Conservation (phyloP, 2,888 invertebrate species). For the Andrena camellia region DNA sequence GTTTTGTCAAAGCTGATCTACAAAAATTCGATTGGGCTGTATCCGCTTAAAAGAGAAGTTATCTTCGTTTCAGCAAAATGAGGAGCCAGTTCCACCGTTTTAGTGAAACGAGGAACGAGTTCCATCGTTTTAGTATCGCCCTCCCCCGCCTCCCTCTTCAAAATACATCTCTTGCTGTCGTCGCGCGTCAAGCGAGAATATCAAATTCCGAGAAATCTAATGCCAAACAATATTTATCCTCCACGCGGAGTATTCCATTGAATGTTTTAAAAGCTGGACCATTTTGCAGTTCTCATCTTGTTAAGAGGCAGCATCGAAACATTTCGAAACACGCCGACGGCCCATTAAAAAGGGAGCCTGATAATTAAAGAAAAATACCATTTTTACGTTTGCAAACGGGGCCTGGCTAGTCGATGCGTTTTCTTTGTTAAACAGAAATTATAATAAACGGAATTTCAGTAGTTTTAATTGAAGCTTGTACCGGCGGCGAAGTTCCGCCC, state of each 20-base stretch:
- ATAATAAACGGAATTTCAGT: conserved; percentile 55
- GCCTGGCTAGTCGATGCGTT: conserved; percentile 23
- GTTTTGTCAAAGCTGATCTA: too few species aligned
- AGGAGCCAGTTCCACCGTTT: too few species aligned
- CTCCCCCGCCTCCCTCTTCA: too few species aligned
- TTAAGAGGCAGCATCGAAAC: conserved; percentile 39
- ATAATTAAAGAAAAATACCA: conserved; percentile 53
- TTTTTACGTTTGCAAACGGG: conserved; percentile 39
- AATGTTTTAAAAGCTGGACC: neutral
- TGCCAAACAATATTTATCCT: neutral
- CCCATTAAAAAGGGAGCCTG: conserved; percentile 36
- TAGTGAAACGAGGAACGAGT: too few species aligned
- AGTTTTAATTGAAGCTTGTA: conserved; percentile 56
- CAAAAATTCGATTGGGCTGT: too few species aligned
- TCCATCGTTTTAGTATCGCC: too few species aligned
- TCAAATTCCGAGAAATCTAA: too few species aligned
- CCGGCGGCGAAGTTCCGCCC: neutral
- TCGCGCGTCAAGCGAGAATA: too few species aligned
- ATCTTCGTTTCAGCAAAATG: too few species aligned
- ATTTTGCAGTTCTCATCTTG: conserved; percentile 1
- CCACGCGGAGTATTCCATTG: neutral
- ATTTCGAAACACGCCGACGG: conserved; percentile 22
- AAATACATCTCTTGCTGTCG: too few species aligned
- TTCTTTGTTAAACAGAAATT: conserved; percentile 51
- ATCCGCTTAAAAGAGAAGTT: too few species aligned